These are phyloP conservation scores for Nebria salina DNA, from an alignment of 2,888 invertebrate species.

Conservation along the genomic window DNA sequence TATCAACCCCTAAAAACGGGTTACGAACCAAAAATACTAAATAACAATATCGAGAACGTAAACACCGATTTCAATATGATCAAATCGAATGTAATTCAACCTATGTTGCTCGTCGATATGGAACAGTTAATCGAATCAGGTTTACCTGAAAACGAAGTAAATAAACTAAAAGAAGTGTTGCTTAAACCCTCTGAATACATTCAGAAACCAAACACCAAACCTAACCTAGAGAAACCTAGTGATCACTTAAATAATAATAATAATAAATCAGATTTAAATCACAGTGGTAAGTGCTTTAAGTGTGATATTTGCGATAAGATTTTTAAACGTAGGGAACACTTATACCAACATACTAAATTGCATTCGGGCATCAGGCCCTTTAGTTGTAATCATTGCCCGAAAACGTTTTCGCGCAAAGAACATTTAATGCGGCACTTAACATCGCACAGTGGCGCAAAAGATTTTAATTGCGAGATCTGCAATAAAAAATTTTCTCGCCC, in stretches of 20 bases:
- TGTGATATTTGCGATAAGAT: constrained; percentile 72
- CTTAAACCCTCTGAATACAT: constrained; percentile 15
- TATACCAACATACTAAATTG: constrained; percentile 74
- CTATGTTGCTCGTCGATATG: constrained; percentile 36
- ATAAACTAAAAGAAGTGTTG: constrained; percentile 37
- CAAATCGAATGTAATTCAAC: constrained; percentile 30
- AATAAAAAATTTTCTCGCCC: constrained; percentile 67
- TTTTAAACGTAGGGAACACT: constrained; percentile 75
- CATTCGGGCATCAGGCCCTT: constrained; percentile 75
- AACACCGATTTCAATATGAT: constrained; percentile 28
- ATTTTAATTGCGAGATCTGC: constrained; percentile 71
- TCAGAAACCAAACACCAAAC: constrained; percentile 11
- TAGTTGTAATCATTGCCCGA: constrained; percentile 72
- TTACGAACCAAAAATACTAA: constrained; percentile 27
- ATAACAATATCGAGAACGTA: constrained; percentile 20
- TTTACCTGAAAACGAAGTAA: constrained; percentile 33
- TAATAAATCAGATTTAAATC: constrained; percentile 23
- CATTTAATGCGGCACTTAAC: constrained; percentile 73
- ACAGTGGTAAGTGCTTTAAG: constrained; percentile 55
- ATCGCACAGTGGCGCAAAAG: constrained; percentile 74
- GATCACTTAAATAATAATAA: constrained; percentile 41
- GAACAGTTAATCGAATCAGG: constrained; percentile 43
- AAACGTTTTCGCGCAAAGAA: constrained; percentile 75
- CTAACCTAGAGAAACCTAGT: constrained; percentile 33
- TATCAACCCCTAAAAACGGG: constrained; percentile 9